Conservation (phyloP, 2,888 invertebrate species). For the Physocephala rufipes region DNA sequence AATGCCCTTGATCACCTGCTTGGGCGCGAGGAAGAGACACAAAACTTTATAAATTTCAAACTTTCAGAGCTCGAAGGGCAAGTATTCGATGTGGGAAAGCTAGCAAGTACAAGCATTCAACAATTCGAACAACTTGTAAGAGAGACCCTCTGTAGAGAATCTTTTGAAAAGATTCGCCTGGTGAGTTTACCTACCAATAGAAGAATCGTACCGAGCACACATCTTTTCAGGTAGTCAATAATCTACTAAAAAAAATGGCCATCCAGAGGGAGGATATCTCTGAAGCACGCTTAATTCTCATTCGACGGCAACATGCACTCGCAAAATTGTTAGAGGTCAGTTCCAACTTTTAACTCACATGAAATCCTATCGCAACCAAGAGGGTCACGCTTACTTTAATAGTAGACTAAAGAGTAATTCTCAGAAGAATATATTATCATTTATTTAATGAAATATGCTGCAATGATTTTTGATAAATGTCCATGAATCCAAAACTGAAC, state of each 20-base stretch:
- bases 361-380: no score
- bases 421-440: no score
- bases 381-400: no score
- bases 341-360: not conserved
- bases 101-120: conserved; percentile 20
- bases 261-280: conserved; percentile 52
- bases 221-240: conserved; percentile 43
- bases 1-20: conserved; percentile 44
- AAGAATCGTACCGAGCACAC: not conserved
- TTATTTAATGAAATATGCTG: no score
- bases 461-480: no score
- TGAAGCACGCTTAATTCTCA: conserved; percentile 49
- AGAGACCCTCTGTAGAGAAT: conserved; percentile 32
- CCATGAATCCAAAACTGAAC: no score
- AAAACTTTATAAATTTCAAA: conserved; percentile 1
- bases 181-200: conserved; percentile 35
- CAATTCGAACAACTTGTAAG: conserved; percentile 37
- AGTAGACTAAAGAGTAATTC: no score
- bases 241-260: conserved; percentile 45
- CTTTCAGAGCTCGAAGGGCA: conserved; percentile 17
- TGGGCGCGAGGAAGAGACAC: conserved; percentile 34
- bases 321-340: conserved; percentile 50
- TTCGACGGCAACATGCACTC: conserved; percentile 52
- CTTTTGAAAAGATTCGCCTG: conserved; percentile 39
- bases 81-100: not conserved